Evolutionary conservation across 2,888 invertebrate genomes (phyloP), one percentile per base, ranked within the genome.

Genomic region (Spisula solida): DNA sequence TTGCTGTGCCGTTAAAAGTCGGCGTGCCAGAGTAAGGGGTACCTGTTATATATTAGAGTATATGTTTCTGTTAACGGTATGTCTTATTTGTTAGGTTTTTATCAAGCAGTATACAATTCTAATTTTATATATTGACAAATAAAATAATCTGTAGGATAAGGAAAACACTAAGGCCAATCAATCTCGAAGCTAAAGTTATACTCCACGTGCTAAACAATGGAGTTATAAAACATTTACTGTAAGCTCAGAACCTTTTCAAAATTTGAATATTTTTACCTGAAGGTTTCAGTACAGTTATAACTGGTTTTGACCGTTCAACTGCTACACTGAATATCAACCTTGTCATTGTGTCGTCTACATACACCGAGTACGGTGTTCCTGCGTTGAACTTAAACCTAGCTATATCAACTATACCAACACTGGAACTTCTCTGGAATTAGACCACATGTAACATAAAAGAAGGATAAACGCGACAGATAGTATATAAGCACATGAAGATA

Each of bases 261-360:
- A n/a, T n/a, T n/a, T n/a, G n/a, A n/a, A n/a, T n/a, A n/a, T 55
- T 66, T 25, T 31, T 78, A 84, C 85, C 85, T 60, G 85, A 85
- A 16, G 85, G 80, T 56, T 41, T 79, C 14, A 60, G n/a, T n/a
- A 47, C 29, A 12, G 34, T 41, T 20, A 80, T 56, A 0, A 79
- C 85, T 8, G 85, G 85, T 14, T 56, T 79, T 16, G 79, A 60
- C 78, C 80, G 51, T 34, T 48, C 56, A 20, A 80, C 85, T 80
- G 55, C n/a, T 5, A 80, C 80, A 41, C 56, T 20, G 14, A 85
- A 18, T 5, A 80, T 47, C 25, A 85, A 56, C 20, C 51, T 48
- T 6, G 85, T 85, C 85, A 85, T 80, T 47, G 85, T 85, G n/a
- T 60, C 56, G 29, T 85, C 85, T 0, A 85, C 80, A 47, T 79